These are phyloP conservation scores for Adelges cooleyi DNA, from an alignment of 1,140 invertebrate genomes.

Conservation along the genomic window DNA sequence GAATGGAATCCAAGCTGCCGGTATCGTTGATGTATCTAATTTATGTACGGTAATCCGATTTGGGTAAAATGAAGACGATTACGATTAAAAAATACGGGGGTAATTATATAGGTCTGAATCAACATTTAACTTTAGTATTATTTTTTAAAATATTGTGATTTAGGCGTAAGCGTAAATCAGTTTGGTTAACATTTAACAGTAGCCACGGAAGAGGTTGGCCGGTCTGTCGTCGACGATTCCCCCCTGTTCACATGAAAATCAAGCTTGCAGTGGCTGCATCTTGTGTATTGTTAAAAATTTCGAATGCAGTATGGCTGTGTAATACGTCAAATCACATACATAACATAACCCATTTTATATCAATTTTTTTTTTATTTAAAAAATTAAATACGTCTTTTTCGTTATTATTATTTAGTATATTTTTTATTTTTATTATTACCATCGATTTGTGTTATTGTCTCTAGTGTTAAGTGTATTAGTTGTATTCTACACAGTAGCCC, in stretches of 20 bases:
- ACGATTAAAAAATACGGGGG: too few relatives aligned
- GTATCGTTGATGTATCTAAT: too few relatives aligned
- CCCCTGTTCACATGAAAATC: constrained; percentile 26
- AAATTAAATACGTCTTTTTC: not conserved
- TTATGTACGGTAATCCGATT: too few relatives aligned
- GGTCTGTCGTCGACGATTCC: constrained; percentile 1
- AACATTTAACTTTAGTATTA: too few relatives aligned
- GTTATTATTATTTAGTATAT: not conserved
- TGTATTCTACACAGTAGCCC: not conserved
- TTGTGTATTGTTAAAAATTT: constrained; percentile 26
- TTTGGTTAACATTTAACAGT: too few relatives aligned
- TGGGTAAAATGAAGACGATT: too few relatives aligned
- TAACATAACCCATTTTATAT: constrained; percentile 22
- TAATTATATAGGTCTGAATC: too few relatives aligned
- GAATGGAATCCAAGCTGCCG: too few relatives aligned
- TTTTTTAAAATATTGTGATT: too few relatives aligned
- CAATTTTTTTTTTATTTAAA: constrained; percentile 9
- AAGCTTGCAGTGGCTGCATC: constrained; percentile 27
- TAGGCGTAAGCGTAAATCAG: too few relatives aligned
- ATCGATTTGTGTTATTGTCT: constrained; percentile 13
- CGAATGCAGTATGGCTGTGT: constrained; percentile 25
- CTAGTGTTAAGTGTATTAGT: constrained; percentile 12
- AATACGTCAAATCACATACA: constrained; percentile 24
- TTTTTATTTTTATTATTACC: constrained; percentile 10
- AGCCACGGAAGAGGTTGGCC: not conserved